Evolutionary conservation across 2,113 vertebrate genomes (phyloP), one percentile per base, ranked within the genome.

Genomic region (Semnornis frantzii): DNA sequence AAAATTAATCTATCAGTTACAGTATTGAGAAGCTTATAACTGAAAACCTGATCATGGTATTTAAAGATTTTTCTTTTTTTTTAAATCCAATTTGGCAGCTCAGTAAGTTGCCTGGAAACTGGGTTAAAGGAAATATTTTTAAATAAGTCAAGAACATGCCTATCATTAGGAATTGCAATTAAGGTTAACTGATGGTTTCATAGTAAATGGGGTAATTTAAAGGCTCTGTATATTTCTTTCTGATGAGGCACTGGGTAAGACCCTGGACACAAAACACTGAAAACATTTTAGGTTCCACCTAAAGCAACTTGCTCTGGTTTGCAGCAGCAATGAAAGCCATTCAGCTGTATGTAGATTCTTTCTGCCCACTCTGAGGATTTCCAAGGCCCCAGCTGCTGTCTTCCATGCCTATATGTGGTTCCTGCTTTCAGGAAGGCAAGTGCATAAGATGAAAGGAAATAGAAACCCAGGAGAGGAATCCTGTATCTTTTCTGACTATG

Each of bases 401-500:
- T 72, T 7, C 12, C 9, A 21, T 3, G 5, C 6, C 11, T 13
- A 58, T 12, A 8, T 33, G 9, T 17, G 7, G 15, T 66, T 27
- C 28, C 7, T 25, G 42, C 34, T 58, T 57, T 44, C 30, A 74
- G 55, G 44, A 81, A 48, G 12, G 8, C 1, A 2, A 31, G 2
- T 42, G 8, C 8, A 25, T 28, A 33, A 62, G 10, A 20, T n/a
- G 7, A 57, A 72, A 44, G 15, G 62, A 64, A 88, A 46, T 9
- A 31, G 6, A 10, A 1, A 66, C 10, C 14, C 9, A 16, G 24
- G 4, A 80, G 7, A 8, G 1, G 8, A 79, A 10, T 44, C 1
- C 0, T 21, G 21, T 55, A 12, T 15, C 19, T 52, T 58, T 68
- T 24, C 12, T 33, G 37, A 46, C 4, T 15, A 10, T 10, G 5